A percentile compares a stretch with the other conserved stretches of the same genome.
phyloP scores from a whole-genome alignment of 2,888 invertebrate genomes.

The Drosophila macrothrix region DNA sequence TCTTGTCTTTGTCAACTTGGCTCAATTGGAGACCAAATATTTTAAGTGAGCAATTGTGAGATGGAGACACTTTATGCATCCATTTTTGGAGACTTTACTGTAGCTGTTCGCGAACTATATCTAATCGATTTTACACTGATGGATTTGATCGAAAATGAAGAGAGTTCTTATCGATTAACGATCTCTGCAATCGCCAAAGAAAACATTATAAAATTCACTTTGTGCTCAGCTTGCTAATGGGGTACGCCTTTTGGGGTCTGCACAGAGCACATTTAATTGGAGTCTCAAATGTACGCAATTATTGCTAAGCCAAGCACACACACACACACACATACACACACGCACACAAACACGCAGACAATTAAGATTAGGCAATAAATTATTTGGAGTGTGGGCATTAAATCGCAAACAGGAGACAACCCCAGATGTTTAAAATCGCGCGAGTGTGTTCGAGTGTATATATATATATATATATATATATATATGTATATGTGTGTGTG shows the following conservation, averaged over 20 bases:
- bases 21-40: background rate
- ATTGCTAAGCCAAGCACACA: constrained; percentile 24
- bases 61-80: background rate
- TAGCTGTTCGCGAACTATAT: background rate
- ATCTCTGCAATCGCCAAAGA: background rate
- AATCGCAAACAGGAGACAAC: constrained; percentile 28
- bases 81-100: background rate
- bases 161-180: background rate
- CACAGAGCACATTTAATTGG: constrained; percentile 17
- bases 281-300: constrained; percentile 42
- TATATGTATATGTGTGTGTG: constrained; percentile 4
- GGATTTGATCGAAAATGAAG: background rate
- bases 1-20: constrained; percentile 1
- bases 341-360: constrained; percentile 11
- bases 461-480: background rate
- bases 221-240: constrained; percentile 1
- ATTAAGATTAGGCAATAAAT: constrained; percentile 63
- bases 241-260: background rate
- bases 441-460: background rate
- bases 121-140: background rate
- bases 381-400: constrained; percentile 35
- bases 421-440: constrained; percentile 18
- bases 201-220: background rate
- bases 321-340: constrained; percentile 3
- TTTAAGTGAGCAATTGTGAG: constrained; percentile 8